Base-by-base conservation (phyloP, 2,888 invertebrate species). In the Conops quadrifasciatus region DNA sequence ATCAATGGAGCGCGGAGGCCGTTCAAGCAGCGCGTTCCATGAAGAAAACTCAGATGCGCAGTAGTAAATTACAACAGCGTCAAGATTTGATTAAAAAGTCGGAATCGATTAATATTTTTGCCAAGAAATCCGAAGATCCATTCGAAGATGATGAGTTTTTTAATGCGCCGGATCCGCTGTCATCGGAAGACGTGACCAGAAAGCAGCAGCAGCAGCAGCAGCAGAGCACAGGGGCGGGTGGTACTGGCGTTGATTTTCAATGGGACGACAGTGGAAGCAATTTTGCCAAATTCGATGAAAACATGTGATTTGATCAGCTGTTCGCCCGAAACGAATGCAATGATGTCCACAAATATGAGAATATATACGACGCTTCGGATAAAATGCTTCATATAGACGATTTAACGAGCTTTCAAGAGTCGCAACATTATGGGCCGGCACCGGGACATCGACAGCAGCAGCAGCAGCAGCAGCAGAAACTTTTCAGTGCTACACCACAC, bases 141-240 rank as follows among this genome's bases (percentile, higher is more conserved):
- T 96, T 96, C 81, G 95, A 94, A 77, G 93, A 93, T 68, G 94
- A 94, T 78, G 94, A 94, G 77, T 95, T 95, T 86, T 96, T 96
- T 82, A 91, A 89, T 70, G 81, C 81, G 26, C 82, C 80, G 11
- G 45, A 63, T 9, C 28, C 58, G 28, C 28, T 58, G 13, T 4
- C 58, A 28, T 58, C 28, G 58, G 58, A 26, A 15, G 58, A 58
- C 9, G 58, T 24, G 2, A 11, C 16, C 2, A 24, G 16, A 15
- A 58, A 58, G 16, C 24, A 26, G 26, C 58, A 58, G 28, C 36
- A 36, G 36, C 36, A 36, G 4, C 36, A 36, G 36, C 36, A 36
- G 36, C 36, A 36, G 36, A 4, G 24, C 2, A 71, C 67, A 53
- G 69, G 58, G 53, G 66, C 21, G 15, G 67, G 70, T 60, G 66